A percentile compares a stretch with the other conserved stretches of the same genome.
Conservation (phyloP, 2,797 vertebrate species). For the Microcaecilia unicolor region DNA sequence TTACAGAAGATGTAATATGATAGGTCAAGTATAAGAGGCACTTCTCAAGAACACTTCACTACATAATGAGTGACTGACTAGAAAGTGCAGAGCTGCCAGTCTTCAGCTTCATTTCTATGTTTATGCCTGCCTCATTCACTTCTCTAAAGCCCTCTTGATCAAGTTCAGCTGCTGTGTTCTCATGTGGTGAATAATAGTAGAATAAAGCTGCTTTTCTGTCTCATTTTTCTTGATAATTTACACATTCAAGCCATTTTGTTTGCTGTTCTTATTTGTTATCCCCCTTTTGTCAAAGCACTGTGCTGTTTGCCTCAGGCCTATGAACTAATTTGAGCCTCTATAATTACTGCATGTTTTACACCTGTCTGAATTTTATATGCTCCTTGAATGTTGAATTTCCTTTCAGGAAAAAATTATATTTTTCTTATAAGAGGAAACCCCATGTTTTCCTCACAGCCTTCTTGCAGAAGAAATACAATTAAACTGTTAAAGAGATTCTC, state of each 20-base stretch:
- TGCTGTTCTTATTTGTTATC: constrained; percentile 89
- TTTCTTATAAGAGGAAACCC: constrained; percentile 39
- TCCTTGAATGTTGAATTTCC: too few species aligned
- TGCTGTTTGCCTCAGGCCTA: constrained; percentile 80
- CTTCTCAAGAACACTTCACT: constrained; percentile 80
- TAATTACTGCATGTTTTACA: constrained; percentile 98
- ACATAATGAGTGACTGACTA: constrained; percentile 94
- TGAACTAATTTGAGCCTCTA: constrained; percentile 95
- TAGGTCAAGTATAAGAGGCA: constrained; percentile 86
- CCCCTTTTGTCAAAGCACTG: constrained; percentile 76
- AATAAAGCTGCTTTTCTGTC: constrained; percentile 88
- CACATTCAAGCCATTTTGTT: constrained; percentile 97
- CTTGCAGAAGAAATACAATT: constrained; percentile 49
- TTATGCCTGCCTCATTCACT: constrained; percentile 82
- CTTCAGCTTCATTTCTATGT: constrained; percentile 65
- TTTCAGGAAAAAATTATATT: too few species aligned
- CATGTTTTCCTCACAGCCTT: constrained; percentile 36
- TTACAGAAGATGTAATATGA: constrained; percentile 95
- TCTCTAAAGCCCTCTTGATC: constrained; percentile 85
- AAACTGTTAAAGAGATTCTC: constrained; percentile 53
- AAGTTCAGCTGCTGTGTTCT: constrained; percentile 86
- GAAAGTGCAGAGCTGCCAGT: constrained; percentile 81
- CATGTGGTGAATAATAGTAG: constrained; percentile 80
- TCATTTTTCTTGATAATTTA: constrained; percentile 95
- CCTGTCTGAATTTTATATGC: constrained; percentile 92